Evolutionary conservation across 37 sponge, comb jelly and placozoan genomes (phyloP).

Genomic region (Bolinopsis microptera): DNA sequence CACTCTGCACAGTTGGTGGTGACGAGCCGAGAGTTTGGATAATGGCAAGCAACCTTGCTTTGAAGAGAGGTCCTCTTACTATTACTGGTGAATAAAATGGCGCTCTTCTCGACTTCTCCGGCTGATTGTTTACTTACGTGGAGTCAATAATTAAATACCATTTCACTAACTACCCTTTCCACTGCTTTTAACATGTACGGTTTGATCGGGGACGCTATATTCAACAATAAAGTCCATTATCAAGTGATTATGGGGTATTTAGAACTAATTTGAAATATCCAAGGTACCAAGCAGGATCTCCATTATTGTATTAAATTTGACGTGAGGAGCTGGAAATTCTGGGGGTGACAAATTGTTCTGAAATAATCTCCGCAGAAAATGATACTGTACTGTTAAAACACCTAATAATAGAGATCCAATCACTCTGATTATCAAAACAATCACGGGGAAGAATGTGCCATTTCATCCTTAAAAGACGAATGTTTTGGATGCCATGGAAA

Average conservation of each 20-base stretch:
- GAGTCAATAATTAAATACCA: neutral
- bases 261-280: too few relatives aligned
- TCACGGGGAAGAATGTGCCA: neutral
- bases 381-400: neutral
- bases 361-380: neutral
- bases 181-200: neutral
- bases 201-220: neutral
- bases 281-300: too few relatives aligned
- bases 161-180: neutral
- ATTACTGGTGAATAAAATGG: neutral
- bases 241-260: neutral
- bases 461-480: neutral
- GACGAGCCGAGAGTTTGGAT: neutral
- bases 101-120: neutral
- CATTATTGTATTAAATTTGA: too few relatives aligned
- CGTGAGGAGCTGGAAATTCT: too few relatives aligned
- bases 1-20: neutral
- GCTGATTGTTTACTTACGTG: neutral
- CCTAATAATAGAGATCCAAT: neutral
- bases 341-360: neutral
- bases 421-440: neutral
- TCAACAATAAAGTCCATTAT: neutral
- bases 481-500: neutral
- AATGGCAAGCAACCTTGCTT: neutral
- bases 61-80: neutral